Evolutionary conservation across 64 coral and sea anemone species (phyloP), one percentile per base, ranked within the genome.

Genomic region (Pocillopora damicornis): DNA sequence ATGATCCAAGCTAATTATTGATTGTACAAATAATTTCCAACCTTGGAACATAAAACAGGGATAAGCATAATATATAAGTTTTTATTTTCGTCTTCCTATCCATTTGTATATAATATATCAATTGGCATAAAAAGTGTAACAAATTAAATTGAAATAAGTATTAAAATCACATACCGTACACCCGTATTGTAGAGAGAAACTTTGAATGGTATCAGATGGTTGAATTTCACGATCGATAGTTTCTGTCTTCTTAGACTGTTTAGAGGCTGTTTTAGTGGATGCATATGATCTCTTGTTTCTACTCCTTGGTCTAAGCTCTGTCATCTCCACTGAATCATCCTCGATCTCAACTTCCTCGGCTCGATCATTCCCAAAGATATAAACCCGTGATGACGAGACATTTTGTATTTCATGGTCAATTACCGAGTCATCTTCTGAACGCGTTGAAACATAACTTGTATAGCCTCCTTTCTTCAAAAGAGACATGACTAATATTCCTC

Each of bases 101-200:
- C 67, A 71, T 11, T 11, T 71, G 20, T 71, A 71, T 25, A 11
- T 20, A 71, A 71, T n/a, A 71, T 26, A 71, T 20, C n/a, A 20
- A 23, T 25, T 23, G 20, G n/a, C n/a, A 25, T 10, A 71, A 71
- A 51, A 51, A 51, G 42, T 7, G 7, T 0, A 51, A 51, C 42
- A 51, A 51, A 51, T 51, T 51, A 51, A 51, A 51, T 51, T 51
- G 67, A n/a, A n/a, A 30, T 15, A 5, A 5, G 22, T n/a, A 71
- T 71, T n/a, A 23, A 11, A 71, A 26, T 22, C 16, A 67, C 35
- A 63, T 86, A 96, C 94, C 91, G 94, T 93, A 77, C 94, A 96
- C 63, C 94, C 94, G 62, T 92, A 96, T 25, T 93, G 86, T 72
- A 97, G 75, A 2, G 94, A 91, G 60, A 97, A 90, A 87, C 88